Evolutionary conservation across 2,797 vertebrate species (phyloP).

Genomic region (Phalloptychus januarius): DNA sequence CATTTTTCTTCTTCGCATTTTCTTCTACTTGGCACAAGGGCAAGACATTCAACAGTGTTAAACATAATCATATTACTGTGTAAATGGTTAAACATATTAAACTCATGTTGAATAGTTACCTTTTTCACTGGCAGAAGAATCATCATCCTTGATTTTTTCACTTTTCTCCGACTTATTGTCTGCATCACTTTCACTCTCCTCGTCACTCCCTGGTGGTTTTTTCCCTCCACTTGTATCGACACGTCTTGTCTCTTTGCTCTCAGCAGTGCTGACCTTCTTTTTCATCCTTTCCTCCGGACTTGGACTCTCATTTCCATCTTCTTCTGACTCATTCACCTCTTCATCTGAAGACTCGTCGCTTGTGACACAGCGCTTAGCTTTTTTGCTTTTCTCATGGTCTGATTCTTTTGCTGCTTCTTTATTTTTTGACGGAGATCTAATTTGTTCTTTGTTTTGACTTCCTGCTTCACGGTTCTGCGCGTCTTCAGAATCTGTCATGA

Average conservation of each 20-base stretch:
- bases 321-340: constrained; percentile 5
- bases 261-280: constrained; percentile 4
- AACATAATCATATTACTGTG: background rate
- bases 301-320: constrained; percentile 9
- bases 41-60: background rate
- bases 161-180: constrained; percentile 28
- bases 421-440: constrained; percentile 20
- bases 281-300: constrained; percentile 24
- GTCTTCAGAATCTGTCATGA: constrained; percentile 34
- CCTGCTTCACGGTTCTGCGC: constrained; percentile 24
- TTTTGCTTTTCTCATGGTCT: background rate
- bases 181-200: constrained; percentile 24
- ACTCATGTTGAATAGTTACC: constrained; percentile 28
- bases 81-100: background rate
- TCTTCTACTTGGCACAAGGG: constrained; percentile 35
- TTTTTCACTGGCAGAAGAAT: constrained; percentile 48
- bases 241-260: background rate
- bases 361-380: background rate
- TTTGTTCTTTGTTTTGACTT: constrained; percentile 41
- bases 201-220: constrained; percentile 18
- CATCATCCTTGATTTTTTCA: background rate
- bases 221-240: constrained; percentile 7
- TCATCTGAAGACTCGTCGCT: constrained; percentile 51
- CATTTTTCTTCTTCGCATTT: constrained; percentile 27
- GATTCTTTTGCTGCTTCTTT: constrained; percentile 23